Conservation (phyloP, 2,888 invertebrate genomes). For the Gymnoscelis rufifasciata region DNA sequence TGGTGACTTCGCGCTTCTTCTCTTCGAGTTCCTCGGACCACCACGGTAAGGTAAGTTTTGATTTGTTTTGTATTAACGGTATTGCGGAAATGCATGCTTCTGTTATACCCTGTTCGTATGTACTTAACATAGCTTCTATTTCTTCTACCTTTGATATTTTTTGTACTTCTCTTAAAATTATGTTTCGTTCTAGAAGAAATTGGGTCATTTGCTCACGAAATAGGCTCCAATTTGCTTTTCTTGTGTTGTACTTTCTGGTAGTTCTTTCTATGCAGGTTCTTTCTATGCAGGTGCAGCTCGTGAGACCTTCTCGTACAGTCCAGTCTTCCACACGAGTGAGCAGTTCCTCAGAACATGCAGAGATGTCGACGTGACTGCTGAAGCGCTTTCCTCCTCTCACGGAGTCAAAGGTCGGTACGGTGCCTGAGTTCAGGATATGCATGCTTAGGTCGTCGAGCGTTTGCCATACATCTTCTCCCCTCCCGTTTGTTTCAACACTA, state of each 20-base stretch:
- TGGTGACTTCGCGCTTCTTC: too few relatives aligned
- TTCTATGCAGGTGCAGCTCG: too few relatives aligned
- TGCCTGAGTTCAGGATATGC: background rate
- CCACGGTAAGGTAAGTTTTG: too few relatives aligned
- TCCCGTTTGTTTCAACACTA: background rate
- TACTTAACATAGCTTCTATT: too few relatives aligned
- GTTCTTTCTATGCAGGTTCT: conserved; percentile 4
- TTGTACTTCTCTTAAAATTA: conserved; percentile 4
- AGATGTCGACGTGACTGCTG: background rate
- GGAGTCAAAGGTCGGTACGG: background rate
- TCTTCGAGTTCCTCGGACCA: too few relatives aligned
- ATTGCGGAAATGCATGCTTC: conserved; percentile 5
- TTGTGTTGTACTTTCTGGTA: conserved; percentile 9
- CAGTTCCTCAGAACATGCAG: background rate
- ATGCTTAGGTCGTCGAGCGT: background rate
- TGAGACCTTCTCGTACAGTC: background rate
- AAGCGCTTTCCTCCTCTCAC: background rate
- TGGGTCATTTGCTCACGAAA: conserved; percentile 16
- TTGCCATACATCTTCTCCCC: background rate
- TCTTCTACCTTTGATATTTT: too few relatives aligned
- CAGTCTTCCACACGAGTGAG: background rate
- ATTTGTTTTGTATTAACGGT: too few relatives aligned
- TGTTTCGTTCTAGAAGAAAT: background rate
- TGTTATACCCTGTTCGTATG: conserved; percentile 1
- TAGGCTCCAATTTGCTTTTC: conserved; percentile 10